phyloP scores from a whole-genome alignment of 2,888 invertebrate species.

The Drosophila pseudotalamancana region DNA sequence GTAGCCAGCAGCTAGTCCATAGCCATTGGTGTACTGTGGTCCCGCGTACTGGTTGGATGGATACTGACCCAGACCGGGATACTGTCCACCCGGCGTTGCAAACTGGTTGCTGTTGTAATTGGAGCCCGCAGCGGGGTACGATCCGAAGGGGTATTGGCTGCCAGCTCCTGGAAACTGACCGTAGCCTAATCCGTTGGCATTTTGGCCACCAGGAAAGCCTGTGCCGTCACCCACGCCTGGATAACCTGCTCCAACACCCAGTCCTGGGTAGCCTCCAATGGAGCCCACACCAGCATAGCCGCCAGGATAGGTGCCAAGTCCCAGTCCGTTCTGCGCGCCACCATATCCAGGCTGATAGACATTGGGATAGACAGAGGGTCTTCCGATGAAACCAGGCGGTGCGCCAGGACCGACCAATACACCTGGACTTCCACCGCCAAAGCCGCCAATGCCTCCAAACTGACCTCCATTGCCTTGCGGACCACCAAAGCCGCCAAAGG shows the following conservation, averaged over 20 bases:
- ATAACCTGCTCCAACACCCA: slow-evolving; percentile 24
- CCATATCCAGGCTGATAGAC: slow-evolving; percentile 57
- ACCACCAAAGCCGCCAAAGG: slow-evolving; percentile 37
- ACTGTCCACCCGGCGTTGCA: slow-evolving; percentile 44
- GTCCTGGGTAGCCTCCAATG: too few species aligned
- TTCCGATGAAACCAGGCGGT: slow-evolving; percentile 84
- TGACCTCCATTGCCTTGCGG: slow-evolving; percentile 49
- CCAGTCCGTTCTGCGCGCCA: slow-evolving; percentile 57
- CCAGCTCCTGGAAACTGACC: slow-evolving; percentile 36
- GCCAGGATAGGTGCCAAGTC: slow-evolving; percentile 9
- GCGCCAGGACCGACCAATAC: slow-evolving; percentile 85
- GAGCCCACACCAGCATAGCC: not conserved
- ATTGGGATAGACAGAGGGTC: slow-evolving; percentile 55
- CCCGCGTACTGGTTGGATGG: slow-evolving; percentile 47
- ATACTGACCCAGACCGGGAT: slow-evolving; percentile 59
- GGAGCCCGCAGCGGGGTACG: slow-evolving; percentile 41
- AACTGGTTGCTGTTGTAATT: slow-evolving; percentile 42
- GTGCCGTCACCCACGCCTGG: slow-evolving; percentile 8
- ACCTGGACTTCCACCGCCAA: slow-evolving; percentile 66
- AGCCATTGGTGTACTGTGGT: slow-evolving; percentile 76
- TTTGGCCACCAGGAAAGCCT: slow-evolving; percentile 41
- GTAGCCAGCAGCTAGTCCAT: slow-evolving; percentile 59
- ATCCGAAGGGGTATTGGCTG: slow-evolving; percentile 36
- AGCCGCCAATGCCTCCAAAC: slow-evolving; percentile 35
- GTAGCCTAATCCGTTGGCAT: slow-evolving; percentile 15